Evolutionary conservation across 2,797 vertebrate genomes (phyloP), one percentile per base, ranked within the genome.

Genomic region (Phylloscopus collybita): DNA sequence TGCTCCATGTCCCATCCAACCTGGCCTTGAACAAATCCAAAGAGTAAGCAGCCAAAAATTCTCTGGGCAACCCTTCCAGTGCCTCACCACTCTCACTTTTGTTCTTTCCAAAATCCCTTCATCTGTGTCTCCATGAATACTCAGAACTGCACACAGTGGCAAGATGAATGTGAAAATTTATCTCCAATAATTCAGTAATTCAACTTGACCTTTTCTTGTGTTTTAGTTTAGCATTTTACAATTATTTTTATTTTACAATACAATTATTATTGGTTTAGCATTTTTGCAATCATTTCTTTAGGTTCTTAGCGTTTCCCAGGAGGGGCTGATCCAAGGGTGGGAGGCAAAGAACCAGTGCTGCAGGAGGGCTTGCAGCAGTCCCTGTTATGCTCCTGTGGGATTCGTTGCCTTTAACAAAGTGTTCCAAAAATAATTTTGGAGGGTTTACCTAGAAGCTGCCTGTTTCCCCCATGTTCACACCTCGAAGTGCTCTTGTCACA

Each of bases 131-230:
- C 14, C 27, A 45, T 59, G 29, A 85, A 32, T 0, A 1, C 42
- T 80, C 44, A 29, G 51, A 30, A 5, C 36, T 9, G 26, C 0
- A 0, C 20, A 13, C 71, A 81, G 32, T 60, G 49, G n/a, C 65
- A 85, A 75, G 53, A 23, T 69, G n/a, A 73, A 67, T 29, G 38
- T 40, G 36, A 76, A 65, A 40, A 72, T 67, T 80, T 32, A 62
- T 57, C 71, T 61, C 22, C 45, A 65, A 12, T 62, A 65, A 12
- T 62, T 19, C 50, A 56, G 25, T 53, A 67, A 64, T 91, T 92
- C 84, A 80, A 11, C n/a, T 57, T 65, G 74, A 84, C 54, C 40
- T 92, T 80, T 89, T 22, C 47, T 40, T 11, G 9, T 57, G 45
- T 76, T 76, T 88, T 73, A 25, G 29, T 70, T 90, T n/a, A 62